Percentiles rank a stretch among this genome's conserved stretches.
These are phyloP conservation scores for Drosophila truncata DNA, from an alignment of 1,140 invertebrate genomes.

Conservation along the genomic window DNA sequence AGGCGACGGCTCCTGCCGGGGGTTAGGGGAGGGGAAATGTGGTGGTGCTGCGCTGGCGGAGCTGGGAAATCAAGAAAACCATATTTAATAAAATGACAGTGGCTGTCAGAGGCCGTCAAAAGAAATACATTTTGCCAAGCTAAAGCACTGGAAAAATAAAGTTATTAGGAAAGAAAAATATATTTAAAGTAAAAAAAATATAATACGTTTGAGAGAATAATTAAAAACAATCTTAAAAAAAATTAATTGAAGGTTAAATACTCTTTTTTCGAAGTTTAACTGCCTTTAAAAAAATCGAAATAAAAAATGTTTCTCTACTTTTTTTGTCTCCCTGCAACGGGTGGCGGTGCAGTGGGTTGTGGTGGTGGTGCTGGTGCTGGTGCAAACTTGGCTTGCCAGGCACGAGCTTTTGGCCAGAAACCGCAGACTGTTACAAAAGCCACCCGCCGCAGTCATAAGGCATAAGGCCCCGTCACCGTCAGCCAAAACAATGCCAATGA, in stretches of 20 bases:
- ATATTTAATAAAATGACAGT: slow-evolving; percentile 84
- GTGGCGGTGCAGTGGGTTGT: not conserved
- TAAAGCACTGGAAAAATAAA: not conserved
- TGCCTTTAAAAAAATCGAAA: no score
- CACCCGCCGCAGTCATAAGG: slow-evolving; percentile 39
- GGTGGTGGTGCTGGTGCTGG: slow-evolving; percentile 1
- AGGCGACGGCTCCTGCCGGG: slow-evolving; percentile 28
- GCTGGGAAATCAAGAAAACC: slow-evolving; percentile 69
- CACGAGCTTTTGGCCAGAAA: slow-evolving; percentile 53
- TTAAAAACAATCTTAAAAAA: no score
- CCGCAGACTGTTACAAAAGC: slow-evolving; percentile 27
- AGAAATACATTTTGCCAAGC: slow-evolving; percentile 52
- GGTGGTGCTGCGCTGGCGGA: slow-evolving; percentile 14
- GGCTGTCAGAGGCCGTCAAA: slow-evolving; percentile 80
- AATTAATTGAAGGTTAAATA: no score
- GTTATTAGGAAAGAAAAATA: not conserved
- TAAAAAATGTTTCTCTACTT: no score
- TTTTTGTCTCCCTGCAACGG: not conserved
- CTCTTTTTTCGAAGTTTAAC: not conserved
- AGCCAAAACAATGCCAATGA: slow-evolving; percentile 73
- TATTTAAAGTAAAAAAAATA: no score
- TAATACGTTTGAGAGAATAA: no score
- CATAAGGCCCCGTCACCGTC: slow-evolving; percentile 19
- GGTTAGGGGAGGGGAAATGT: not conserved
- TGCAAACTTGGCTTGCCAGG: slow-evolving; percentile 69